A percentile compares a stretch with the other conserved stretches of the same genome.
phyloP scores from a whole-genome alignment of 2,113 vertebrate genomes.

The Cricetomys ansorgei region DNA sequence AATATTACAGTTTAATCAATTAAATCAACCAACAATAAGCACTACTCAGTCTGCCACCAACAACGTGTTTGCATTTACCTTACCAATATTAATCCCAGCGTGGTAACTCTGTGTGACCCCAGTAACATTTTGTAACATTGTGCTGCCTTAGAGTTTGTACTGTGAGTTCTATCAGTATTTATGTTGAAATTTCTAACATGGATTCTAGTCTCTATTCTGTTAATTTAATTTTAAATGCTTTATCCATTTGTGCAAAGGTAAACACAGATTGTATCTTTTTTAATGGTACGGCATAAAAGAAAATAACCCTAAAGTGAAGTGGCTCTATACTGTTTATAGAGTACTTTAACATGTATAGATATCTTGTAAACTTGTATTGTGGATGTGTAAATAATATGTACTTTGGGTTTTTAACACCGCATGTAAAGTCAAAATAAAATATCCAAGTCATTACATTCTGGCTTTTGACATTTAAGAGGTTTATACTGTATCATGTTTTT shows the following conservation, averaged over 20 bases:
- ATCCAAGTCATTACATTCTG: conserved; percentile 88
- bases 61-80: conserved; percentile 87
- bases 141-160: conserved; percentile 98
- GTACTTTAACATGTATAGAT: conserved; percentile 98
- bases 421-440: conserved; percentile 99
- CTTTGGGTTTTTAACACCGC: conserved; percentile 99
- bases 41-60: conserved; percentile 80
- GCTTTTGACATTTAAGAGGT: conserved; percentile 58
- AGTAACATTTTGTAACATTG: conserved; percentile 92
- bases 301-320: conserved; percentile 92
- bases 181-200: conserved; percentile 93
- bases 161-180: conserved; percentile 93
- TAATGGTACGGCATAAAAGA: conserved; percentile 95
- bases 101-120: conserved; percentile 89
- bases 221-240: conserved; percentile 93
- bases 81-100: conserved; percentile 88
- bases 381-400: conserved; percentile 99
- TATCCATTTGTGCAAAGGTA: conserved; percentile 94
- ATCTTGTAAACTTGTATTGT: conserved; percentile 99
- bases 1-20: conserved; percentile 87
- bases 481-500: not conserved
- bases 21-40: conserved; percentile 81
- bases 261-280: conserved; percentile 95
- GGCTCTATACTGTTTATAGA: conserved; percentile 94
- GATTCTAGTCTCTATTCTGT: conserved; percentile 94